Conservation (phyloP, 2,113 vertebrate genomes). For the Recurvirostra avosetta region DNA sequence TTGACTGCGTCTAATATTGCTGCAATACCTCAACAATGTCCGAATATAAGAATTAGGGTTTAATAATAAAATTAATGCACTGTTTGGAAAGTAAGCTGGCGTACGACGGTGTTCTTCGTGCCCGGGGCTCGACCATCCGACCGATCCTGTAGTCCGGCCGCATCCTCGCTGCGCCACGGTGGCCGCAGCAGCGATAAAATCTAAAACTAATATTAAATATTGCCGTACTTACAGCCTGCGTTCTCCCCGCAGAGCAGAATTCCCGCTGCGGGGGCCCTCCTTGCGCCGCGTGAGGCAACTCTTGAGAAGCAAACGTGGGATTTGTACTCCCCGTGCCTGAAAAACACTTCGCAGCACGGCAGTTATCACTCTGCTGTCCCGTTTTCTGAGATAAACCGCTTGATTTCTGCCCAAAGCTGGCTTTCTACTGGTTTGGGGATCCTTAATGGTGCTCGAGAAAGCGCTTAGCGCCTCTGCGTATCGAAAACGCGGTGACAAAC, state of each 20-base stretch:
- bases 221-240: accelerated
- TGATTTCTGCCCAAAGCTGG: background rate
- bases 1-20: background rate
- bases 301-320: background rate
- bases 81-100: background rate
- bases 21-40: accelerated
- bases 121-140: background rate
- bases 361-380: too few species aligned
- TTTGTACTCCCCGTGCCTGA: too few species aligned
- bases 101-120: too few species aligned
- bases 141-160: accelerated
- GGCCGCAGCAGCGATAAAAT: background rate
- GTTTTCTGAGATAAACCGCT: too few species aligned
- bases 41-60: background rate
- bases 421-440: background rate
- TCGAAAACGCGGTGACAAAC: background rate
- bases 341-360: too few species aligned
- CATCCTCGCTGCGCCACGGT: accelerated
- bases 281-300: too few species aligned
- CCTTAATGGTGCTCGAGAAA: background rate
- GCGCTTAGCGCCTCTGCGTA: background rate
- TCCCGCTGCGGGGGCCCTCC: too few species aligned
- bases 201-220: too few species aligned
- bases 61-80: background rate
- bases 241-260: background rate